phyloP scores from a whole-genome alignment of 2,113 vertebrate genomes.

The Hemicordylus capensis region DNA sequence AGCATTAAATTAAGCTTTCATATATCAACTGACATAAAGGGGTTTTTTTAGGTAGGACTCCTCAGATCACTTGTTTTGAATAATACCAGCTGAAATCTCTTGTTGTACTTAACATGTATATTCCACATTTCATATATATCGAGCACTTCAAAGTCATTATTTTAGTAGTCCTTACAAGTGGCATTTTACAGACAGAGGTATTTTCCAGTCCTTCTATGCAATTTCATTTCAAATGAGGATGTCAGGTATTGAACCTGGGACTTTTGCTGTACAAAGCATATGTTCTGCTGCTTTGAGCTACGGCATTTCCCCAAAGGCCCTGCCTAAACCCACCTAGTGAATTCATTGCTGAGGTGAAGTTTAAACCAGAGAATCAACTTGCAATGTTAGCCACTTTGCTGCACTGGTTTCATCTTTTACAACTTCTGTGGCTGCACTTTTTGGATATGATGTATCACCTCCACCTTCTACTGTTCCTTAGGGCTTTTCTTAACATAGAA shows the following conservation, averaged over 20 bases:
- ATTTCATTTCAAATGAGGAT: slow-evolving; percentile 18
- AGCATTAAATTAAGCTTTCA: neutral
- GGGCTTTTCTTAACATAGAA: neutral
- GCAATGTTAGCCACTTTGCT: neutral
- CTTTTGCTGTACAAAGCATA: too few species aligned
- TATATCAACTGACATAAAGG: neutral
- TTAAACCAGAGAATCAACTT: neutral
- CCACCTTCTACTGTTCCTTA: neutral
- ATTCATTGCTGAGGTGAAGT: neutral
- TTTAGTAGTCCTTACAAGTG: too few species aligned
- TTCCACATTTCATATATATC: neutral
- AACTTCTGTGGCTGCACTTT: neutral
- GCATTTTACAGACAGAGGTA: neutral
- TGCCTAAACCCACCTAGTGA: neutral
- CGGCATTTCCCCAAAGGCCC: neutral
- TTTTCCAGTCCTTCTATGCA: neutral
- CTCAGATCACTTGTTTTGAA: too few species aligned
- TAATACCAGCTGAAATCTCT: too few species aligned
- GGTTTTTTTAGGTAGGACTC: too few species aligned
- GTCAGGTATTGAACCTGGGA: neutral
- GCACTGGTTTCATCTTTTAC: neutral
- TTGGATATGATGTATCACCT: neutral
- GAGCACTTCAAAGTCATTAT: neutral
- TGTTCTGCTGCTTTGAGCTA: neutral
- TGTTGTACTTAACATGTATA: neutral